Percentiles rank a stretch among this genome's conserved stretches.
phyloP scores from a whole-genome alignment of 92 coral and sea anemone species.

The Parazoanthus swiftii region DNA sequence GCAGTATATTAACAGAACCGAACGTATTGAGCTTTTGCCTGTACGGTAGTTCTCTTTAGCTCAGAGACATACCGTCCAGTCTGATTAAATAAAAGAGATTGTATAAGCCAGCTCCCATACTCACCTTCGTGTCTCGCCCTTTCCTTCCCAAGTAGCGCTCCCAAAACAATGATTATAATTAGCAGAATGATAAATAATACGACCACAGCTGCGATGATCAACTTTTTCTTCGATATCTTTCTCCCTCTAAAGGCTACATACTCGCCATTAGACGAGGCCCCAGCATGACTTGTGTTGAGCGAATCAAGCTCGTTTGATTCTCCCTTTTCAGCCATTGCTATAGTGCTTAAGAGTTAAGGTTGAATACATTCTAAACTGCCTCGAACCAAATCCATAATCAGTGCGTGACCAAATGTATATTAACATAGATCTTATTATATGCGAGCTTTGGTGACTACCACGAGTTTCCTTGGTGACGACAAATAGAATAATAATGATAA shows the following conservation, averaged over 20 bases:
- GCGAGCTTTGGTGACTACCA: no score
- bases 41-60: no score
- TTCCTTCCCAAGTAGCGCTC: slow-evolving; percentile 49
- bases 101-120: background rate
- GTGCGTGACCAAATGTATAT: no score
- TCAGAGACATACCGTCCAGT: background rate
- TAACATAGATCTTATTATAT: no score
- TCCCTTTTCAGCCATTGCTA: background rate
- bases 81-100: background rate
- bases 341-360: no score
- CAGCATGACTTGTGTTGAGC: background rate
- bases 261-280: background rate
- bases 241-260: slow-evolving; percentile 20
- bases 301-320: background rate
- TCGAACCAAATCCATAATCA: no score
- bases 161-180: slow-evolving; percentile 52
- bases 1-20: no score
- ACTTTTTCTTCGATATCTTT: slow-evolving; percentile 22
- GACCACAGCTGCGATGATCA: slow-evolving; percentile 42
- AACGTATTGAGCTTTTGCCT: no score
- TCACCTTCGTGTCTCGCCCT: slow-evolving; percentile 13
- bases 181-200: slow-evolving; percentile 45
- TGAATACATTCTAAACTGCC: no score
- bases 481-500: no score
- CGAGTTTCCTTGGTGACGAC: no score